phyloP scores from a whole-genome alignment of 2,888 invertebrate genomes.

The Pachymerium ferrugineum region DNA sequence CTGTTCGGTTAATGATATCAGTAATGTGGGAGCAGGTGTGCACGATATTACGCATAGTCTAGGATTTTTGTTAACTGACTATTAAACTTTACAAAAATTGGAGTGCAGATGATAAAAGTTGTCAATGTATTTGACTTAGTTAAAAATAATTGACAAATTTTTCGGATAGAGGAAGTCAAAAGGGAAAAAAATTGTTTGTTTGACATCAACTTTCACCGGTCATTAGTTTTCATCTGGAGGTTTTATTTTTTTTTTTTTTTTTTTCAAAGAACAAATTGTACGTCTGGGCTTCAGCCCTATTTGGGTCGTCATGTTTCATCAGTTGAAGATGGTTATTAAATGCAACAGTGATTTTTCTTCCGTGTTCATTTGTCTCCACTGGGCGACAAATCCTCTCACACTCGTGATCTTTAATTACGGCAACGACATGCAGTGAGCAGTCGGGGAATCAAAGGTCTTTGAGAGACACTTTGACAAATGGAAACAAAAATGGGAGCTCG shows the following conservation, averaged over 20 bases:
- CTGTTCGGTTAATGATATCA: too few relatives aligned
- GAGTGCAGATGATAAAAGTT: too few relatives aligned
- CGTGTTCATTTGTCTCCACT: background rate
- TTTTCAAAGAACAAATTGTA: background rate
- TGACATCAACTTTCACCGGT: too few relatives aligned
- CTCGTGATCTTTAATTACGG: conserved; percentile 3
- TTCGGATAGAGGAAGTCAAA: too few relatives aligned
- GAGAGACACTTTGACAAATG: conserved; percentile 12
- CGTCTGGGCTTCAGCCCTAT: too few relatives aligned
- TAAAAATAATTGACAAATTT: too few relatives aligned
- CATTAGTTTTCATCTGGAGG: background rate
- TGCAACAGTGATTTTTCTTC: background rate
- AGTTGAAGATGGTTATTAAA: background rate
- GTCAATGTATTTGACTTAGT: too few relatives aligned
- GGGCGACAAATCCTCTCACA: background rate
- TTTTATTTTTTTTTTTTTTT: background rate
- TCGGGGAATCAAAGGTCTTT: background rate
- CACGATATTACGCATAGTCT: too few relatives aligned
- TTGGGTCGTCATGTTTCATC: background rate
- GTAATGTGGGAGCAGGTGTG: too few relatives aligned
- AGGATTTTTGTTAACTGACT: too few relatives aligned
- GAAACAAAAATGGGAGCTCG: background rate
- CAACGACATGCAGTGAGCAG: background rate
- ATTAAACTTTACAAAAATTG: too few relatives aligned
- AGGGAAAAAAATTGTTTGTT: too few relatives aligned